Evolutionary conservation across 2,113 vertebrate species (phyloP).

Genomic region (Rousettus leschenaultii): DNA sequence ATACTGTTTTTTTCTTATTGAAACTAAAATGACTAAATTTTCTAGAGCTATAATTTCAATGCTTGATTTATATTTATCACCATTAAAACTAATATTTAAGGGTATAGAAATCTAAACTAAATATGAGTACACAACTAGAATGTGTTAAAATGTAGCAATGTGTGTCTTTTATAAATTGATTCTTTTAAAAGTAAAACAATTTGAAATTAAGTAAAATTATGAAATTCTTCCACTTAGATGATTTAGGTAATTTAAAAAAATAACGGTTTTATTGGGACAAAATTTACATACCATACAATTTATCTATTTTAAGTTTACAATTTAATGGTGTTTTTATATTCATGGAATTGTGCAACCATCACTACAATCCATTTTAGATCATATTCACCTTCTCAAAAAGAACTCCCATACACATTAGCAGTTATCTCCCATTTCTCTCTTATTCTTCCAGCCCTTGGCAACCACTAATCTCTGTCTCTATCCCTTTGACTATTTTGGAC

Average conservation of each 20-base stretch:
- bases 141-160: not conserved
- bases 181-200: not conserved
- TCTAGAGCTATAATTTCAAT: not conserved
- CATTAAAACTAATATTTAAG: not conserved
- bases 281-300: not conserved
- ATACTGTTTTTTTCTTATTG: not conserved
- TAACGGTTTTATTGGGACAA: not conserved
- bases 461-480: not conserved
- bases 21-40: not conserved
- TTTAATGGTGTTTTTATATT: not conserved
- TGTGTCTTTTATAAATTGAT: not conserved
- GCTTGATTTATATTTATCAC: not conserved
- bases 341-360: not conserved
- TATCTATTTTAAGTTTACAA: not conserved
- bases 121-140: not conserved
- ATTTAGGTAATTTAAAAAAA: not conserved
- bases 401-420: not conserved
- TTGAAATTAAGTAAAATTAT: not conserved
- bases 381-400: not conserved
- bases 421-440: too few relatives aligned
- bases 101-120: not conserved
- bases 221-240: constrained; percentile 5
- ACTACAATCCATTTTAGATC: not conserved
- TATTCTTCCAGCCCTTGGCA: not conserved
- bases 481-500: not conserved